Percentiles rank a stretch among this genome's conserved stretches.
Conservation (phyloP, 2,888 invertebrate species). For the Chaetogeoica ovagalla region DNA sequence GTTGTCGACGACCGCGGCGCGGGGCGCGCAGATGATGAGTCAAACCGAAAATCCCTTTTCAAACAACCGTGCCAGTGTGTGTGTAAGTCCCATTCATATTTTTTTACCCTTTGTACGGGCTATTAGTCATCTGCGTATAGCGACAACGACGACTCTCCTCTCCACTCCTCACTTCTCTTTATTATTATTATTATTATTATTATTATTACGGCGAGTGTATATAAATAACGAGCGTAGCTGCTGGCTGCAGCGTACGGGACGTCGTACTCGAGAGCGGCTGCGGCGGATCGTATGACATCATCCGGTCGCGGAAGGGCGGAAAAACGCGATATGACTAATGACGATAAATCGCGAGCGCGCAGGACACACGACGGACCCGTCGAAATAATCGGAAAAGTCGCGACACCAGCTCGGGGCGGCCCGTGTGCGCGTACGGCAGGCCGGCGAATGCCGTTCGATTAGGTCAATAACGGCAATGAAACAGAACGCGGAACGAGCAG, state of each 20-base stretch:
- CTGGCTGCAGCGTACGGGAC: neutral
- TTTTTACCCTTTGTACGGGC: conserved; percentile 52
- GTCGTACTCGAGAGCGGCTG: neutral
- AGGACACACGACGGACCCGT: too few species aligned
- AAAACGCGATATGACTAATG: conserved; percentile 45
- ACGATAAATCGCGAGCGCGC: conserved; percentile 30
- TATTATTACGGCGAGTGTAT: conserved; percentile 34
- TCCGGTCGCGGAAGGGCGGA: conserved; percentile 25
- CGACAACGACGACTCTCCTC: conserved; percentile 13
- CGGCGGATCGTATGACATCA: conserved; percentile 51
- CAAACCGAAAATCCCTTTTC: conserved; percentile 51
- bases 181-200: conserved; percentile 43
- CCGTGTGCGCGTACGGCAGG: too few species aligned
- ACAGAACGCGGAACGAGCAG: too few species aligned
- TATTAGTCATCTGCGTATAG: conserved; percentile 39
- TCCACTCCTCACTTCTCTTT: neutral
- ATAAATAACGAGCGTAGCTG: neutral
- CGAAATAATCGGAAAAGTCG: too few species aligned
- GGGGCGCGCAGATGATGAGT: conserved; percentile 35
- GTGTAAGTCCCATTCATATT: neutral
- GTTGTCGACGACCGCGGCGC: too few species aligned
- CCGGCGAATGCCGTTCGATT: too few species aligned
- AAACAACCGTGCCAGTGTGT: conserved; percentile 41
- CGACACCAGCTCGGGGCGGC: too few species aligned
- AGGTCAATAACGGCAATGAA: too few species aligned